Base-by-base conservation (phyloP, 1,140 invertebrate species). In the Nasonia longicornis region DNA sequence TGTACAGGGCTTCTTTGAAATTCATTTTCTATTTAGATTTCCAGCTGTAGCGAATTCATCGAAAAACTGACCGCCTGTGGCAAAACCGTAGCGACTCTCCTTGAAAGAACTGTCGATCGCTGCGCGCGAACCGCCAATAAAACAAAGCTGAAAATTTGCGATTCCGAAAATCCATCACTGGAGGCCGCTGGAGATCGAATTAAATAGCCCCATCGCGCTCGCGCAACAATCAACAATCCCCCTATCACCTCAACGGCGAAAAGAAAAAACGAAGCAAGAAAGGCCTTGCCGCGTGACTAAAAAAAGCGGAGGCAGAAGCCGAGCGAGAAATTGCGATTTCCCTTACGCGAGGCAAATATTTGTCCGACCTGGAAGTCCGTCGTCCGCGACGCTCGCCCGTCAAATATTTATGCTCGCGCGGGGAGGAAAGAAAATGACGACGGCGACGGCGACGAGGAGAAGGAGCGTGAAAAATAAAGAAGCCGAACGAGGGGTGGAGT, bases 321-420 rank as follows among this genome's bases (percentile, higher is more conserved):
- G 16, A n/a, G 16, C 16, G 16, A 58, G 52, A 58, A 58, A 58
- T 58, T 58, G 52, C 52, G 52, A 58, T 58, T 74, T 52, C 26
- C 26, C 45, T 74, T 52, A 74, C 72, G 45, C 72, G 48, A 3
- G 26, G 14, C 45, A 74, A 52, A 74, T 58, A 74, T 74, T 74
- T 74, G 26, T 63, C 10, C 48, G 14, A 52, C 72, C 45, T 74
- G 26, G 26, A 74, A 74, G 45, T 74, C 16, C 29, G 22, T 29
- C 48, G 52, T 58, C 16, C 52, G 52, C 52, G 26, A 42, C 16
- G 58, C 22, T 73, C 58, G 31, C 12, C 48, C 58, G 22, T 72
- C 26, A 71, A 79, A 71, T 31, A 71, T 79, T 71, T 79, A 71
- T 64, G n/a, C 58, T 67, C 16, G 14, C 35, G 20, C 12, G 69